phyloP scores from a whole-genome alignment of 2,797 vertebrate species.

The Mastacembelus armatus region DNA sequence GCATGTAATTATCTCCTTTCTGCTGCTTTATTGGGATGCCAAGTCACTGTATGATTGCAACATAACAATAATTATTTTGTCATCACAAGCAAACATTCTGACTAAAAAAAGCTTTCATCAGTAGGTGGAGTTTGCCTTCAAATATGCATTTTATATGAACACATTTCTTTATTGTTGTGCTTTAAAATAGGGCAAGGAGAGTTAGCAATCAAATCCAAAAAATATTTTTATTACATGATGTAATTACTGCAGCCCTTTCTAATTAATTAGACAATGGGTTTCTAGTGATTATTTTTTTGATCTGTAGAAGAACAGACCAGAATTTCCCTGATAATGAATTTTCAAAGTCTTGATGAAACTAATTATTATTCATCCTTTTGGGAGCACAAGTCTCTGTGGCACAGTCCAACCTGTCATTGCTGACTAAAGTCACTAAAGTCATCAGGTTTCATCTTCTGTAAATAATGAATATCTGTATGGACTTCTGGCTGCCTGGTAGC shows the following conservation, averaged over 20 bases:
- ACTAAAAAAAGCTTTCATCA: not conserved
- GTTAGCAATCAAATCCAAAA: not conserved
- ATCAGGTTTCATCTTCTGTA: not conserved
- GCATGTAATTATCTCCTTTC: slow-evolving; percentile 5
- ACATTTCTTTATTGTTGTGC: too few relatives aligned
- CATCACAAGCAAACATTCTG: not conserved
- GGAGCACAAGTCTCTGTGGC: not conserved
- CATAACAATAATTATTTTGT: slow-evolving; percentile 4
- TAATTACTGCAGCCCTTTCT: not conserved
- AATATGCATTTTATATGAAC: too few relatives aligned
- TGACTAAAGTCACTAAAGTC: not conserved
- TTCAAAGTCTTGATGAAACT: not conserved
- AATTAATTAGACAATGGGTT: not conserved
- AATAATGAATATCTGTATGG: not conserved
- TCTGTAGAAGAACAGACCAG: too few relatives aligned
- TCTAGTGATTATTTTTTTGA: not conserved
- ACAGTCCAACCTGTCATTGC: too few relatives aligned
- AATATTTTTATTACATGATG: not conserved
- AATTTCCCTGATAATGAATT: not conserved
- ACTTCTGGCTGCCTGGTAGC: not conserved
- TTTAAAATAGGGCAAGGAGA: too few relatives aligned
- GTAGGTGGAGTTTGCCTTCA: not conserved
- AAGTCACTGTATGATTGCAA: slow-evolving; percentile 9
- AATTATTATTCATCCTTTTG: not conserved
- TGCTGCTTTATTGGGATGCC: slow-evolving; percentile 1